Percentiles rank a stretch among this genome's conserved stretches.
Conservation (phyloP, 2,888 invertebrate species). For the Parasteatoda lunata region DNA sequence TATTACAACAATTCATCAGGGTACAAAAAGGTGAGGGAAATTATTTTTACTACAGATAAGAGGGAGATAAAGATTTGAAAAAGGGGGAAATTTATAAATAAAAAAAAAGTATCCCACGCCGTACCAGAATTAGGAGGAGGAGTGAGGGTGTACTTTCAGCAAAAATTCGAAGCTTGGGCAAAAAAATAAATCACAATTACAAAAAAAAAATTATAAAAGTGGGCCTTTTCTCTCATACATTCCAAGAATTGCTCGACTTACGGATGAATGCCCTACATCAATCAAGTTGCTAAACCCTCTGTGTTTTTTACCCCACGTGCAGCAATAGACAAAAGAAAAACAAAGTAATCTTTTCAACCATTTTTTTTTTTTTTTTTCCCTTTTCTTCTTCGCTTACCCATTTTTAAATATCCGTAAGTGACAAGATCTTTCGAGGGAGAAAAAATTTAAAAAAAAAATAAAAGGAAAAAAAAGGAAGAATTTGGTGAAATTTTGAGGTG, state of each 20-base stretch:
- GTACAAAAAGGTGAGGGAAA: conserved; percentile 25
- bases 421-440: neutral
- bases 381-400: too few relatives aligned
- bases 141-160: neutral
- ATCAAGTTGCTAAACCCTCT: conserved; percentile 28
- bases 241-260: conserved; percentile 49
- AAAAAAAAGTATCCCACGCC: neutral
- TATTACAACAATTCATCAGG: conserved; percentile 51
- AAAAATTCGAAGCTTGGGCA: too few relatives aligned
- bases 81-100: neutral
- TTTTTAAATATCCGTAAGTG: conserved; percentile 34
- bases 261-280: conserved; percentile 57
- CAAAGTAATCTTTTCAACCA: conserved; percentile 9
- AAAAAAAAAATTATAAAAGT: neutral
- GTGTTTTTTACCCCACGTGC: conserved; percentile 13
- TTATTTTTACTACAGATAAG: neutral
- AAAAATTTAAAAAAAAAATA: conserved; percentile 18
- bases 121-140: neutral
- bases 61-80: conserved; percentile 5
- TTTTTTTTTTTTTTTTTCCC: conserved; percentile 16
- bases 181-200: too few relatives aligned
- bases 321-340: conserved; percentile 36
- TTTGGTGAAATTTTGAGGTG: too few relatives aligned
- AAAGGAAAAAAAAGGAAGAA: neutral
- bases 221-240: conserved; percentile 33